Conservation (phyloP, 2,113 vertebrate genomes). For the Axis porcinus region DNA sequence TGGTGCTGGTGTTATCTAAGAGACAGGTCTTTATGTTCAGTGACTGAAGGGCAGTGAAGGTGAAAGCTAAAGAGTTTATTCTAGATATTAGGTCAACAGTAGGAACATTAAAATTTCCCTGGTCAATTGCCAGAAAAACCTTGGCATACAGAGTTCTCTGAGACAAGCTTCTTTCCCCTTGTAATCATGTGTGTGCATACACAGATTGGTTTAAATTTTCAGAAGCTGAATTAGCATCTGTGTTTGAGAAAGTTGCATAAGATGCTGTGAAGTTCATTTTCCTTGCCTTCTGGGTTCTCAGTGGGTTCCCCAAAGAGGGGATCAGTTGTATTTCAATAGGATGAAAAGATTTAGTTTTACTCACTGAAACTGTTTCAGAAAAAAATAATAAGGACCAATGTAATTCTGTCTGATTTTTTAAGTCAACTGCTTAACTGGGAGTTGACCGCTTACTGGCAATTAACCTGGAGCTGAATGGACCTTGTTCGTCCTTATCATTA, state of each 20-base stretch:
- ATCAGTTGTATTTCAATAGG: constrained; percentile 31
- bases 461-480: not conserved
- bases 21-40: not conserved
- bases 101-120: not conserved
- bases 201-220: not conserved
- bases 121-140: not conserved
- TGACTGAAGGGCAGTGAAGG: not conserved
- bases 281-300: not conserved
- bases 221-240: not conserved
- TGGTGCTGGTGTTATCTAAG: not conserved
- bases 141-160: not conserved
- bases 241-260: not conserved
- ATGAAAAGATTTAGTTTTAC: constrained; percentile 1
- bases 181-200: not conserved
- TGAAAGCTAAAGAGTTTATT: not conserved
- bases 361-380: not conserved
- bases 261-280: not conserved
- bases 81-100: not conserved
- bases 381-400: not conserved
- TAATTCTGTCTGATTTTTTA: not conserved
- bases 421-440: not conserved
- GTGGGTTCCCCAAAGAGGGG: not conserved
- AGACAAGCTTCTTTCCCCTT: not conserved
- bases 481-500: not conserved
- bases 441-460: not conserved